Evolutionary conservation across 2,888 invertebrate genomes (phyloP).

Genomic region (Baronia brevicornis): DNA sequence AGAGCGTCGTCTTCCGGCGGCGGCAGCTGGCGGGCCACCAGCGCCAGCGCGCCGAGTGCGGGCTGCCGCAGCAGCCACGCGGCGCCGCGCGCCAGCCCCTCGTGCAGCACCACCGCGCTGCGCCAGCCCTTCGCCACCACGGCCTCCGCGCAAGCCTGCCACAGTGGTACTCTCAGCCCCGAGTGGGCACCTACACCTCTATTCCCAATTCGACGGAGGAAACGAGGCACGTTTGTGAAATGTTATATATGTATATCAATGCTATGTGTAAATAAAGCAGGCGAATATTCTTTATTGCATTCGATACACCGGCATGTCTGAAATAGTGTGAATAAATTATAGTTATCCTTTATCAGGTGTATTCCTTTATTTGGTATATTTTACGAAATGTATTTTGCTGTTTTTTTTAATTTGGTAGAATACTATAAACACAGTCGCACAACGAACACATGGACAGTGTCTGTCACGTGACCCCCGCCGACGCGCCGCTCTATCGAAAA

Average conservation of each 20-base stretch:
- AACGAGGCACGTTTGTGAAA: too few species aligned
- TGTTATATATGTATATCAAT: too few species aligned
- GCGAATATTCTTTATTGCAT: constrained; percentile 1
- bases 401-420: too few species aligned
- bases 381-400: too few species aligned
- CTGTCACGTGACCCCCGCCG: too few species aligned
- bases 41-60: constrained; percentile 24
- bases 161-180: neutral
- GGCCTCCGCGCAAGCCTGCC: constrained; percentile 41
- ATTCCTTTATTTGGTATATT: too few species aligned
- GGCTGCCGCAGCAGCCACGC: constrained; percentile 14
- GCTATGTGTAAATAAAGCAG: neutral
- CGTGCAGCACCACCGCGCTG: constrained; percentile 54
- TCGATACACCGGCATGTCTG: neutral
- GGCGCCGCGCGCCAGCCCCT: constrained; percentile 35
- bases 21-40: constrained; percentile 42
- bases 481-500: too few species aligned
- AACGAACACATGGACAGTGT: too few species aligned
- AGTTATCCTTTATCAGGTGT: too few species aligned
- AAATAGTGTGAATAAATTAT: too few species aligned
- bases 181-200: neutral
- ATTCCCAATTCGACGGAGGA: neutral
- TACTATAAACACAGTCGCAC: too few species aligned
- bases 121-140: constrained; percentile 50
- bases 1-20: constrained; percentile 40